These are phyloP conservation scores for Argyra leucocephala DNA, from an alignment of 2,888 invertebrate species.

Conservation along the genomic window DNA sequence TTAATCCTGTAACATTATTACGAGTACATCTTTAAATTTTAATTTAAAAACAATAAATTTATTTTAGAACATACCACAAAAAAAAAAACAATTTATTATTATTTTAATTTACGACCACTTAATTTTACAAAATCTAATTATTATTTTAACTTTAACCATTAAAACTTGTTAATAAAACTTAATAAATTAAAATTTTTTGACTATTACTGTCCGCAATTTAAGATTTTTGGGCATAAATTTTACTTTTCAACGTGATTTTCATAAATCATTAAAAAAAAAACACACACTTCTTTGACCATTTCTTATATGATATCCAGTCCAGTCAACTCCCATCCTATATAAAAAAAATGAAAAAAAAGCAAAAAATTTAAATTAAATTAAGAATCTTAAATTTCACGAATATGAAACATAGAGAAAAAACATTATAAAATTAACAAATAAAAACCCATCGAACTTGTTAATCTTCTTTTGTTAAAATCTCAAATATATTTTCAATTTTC, in stretches of 20 bases:
- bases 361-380: too few relatives aligned
- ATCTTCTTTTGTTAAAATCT: too few relatives aligned
- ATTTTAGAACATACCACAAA: not conserved
- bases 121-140: not conserved
- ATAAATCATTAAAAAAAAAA: not conserved
- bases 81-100: not conserved
- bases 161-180: not conserved
- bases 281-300: not conserved
- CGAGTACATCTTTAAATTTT: not conserved
- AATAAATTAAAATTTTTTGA: conserved; percentile 1
- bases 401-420: too few relatives aligned
- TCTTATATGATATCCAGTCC: too few relatives aligned
- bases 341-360: too few relatives aligned
- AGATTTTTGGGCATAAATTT: not conserved
- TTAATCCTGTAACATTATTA: too few relatives aligned
- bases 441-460: too few relatives aligned
- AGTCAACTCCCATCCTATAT: not conserved
- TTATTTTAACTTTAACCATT: too few relatives aligned
- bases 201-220: not conserved
- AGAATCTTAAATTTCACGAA: too few relatives aligned
- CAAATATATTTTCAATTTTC: too few relatives aligned
- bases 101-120: not conserved
- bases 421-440: too few relatives aligned
- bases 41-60: not conserved
- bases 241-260: not conserved